Percentiles rank a stretch among this genome's conserved stretches.
Conservation (phyloP, 2,888 invertebrate genomes). For the Chalcis sispes region DNA sequence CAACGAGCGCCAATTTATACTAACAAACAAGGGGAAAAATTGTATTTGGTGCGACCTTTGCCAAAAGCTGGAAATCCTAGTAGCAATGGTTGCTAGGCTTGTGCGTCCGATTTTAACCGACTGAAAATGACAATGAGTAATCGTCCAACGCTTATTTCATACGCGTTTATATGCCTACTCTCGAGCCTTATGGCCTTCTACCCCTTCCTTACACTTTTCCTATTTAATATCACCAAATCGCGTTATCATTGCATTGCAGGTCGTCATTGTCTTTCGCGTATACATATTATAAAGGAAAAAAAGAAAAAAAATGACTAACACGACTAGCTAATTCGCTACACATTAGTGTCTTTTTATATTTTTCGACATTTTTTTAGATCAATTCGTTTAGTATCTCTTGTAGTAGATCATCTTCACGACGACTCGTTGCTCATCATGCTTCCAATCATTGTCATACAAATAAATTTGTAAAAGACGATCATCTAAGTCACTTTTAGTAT, state of each 20-base stretch:
- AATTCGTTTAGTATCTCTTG: constrained; percentile 45
- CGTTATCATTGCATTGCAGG: constrained; percentile 52
- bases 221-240: constrained; percentile 50
- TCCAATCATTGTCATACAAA: constrained; percentile 42
- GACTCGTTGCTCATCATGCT: constrained; percentile 51
- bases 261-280: constrained; percentile 50
- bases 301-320: constrained; percentile 49
- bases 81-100: constrained; percentile 73
- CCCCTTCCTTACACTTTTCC: constrained; percentile 31
- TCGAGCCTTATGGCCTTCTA: constrained; percentile 27
- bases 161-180: constrained; percentile 52
- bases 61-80: constrained; percentile 80
- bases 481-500: constrained; percentile 38
- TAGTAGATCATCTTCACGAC: constrained; percentile 51
- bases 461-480: constrained; percentile 42
- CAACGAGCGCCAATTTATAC: constrained; percentile 99
- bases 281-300: constrained; percentile 41
- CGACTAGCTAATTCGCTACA: constrained; percentile 49
- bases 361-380: constrained; percentile 45
- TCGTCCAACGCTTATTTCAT: constrained; percentile 52
- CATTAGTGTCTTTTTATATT: constrained; percentile 54
- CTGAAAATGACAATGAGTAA: constrained; percentile 57
- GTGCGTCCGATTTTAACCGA: constrained; percentile 46
- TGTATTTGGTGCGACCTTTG: constrained; percentile 96
- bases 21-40: constrained; percentile 97